Evolutionary conservation across 2,113 vertebrate genomes (phyloP).

Genomic region (Seriola rivoliana): DNA sequence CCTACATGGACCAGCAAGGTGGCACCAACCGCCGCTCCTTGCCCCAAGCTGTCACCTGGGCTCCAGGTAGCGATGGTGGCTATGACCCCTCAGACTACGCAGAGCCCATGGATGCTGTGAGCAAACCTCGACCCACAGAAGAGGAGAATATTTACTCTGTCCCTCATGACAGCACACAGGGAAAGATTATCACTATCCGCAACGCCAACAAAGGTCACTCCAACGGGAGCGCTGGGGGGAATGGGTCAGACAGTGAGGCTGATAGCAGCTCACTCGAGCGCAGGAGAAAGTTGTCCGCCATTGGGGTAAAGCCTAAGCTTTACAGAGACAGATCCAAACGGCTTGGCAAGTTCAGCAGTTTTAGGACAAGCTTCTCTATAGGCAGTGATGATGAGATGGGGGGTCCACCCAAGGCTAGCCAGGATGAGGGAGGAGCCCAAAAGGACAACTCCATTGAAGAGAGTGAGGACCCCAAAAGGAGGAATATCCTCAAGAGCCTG

Average conservation of each 20-base stretch:
- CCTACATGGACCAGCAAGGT: constrained; percentile 87
- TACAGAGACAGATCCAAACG: constrained; percentile 92
- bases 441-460: constrained; percentile 92
- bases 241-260: constrained; percentile 95
- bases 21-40: constrained; percentile 87
- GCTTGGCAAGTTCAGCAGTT: constrained; percentile 92
- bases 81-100: constrained; percentile 98
- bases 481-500: constrained; percentile 93
- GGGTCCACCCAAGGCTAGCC: constrained; percentile 86
- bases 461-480: constrained; percentile 90
- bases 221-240: constrained; percentile 91
- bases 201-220: constrained; percentile 94
- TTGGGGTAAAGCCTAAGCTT: constrained; percentile 87
- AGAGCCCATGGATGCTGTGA: constrained; percentile 95
- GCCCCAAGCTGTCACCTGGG: constrained; percentile 88
- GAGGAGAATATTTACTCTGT: constrained; percentile 98
- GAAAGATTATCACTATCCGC: constrained; percentile 97
- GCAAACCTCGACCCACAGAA: constrained; percentile 90
- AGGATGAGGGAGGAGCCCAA: constrained; percentile 86
- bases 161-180: constrained; percentile 97
- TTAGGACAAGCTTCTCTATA: constrained; percentile 91
- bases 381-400: constrained; percentile 96
- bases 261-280: constrained; percentile 94
- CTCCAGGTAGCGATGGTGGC: constrained; percentile 86
- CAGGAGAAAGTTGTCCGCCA: constrained; percentile 85